These are phyloP conservation scores for Caenorhabditis sp. DNA, from an alignment of 2,888 invertebrate species.

Conservation along the genomic window DNA sequence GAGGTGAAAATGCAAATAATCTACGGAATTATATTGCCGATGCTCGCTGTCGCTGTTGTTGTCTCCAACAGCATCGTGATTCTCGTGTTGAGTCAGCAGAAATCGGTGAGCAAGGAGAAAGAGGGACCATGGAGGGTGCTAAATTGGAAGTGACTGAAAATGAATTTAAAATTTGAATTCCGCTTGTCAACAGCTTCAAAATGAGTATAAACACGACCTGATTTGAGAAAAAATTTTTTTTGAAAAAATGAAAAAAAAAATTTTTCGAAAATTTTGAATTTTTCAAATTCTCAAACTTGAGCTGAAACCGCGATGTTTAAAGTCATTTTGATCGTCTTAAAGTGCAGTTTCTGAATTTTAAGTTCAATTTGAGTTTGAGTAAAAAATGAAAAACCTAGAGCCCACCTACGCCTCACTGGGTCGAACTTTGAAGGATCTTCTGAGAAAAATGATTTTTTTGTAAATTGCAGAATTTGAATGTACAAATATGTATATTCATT, in stretches of 20 bases:
- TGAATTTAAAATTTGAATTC: not conserved
- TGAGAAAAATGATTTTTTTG: no score
- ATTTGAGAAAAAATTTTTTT: not conserved
- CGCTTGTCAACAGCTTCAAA: not conserved
- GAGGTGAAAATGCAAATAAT: conserved; percentile 69
- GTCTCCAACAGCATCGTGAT: conserved; percentile 72
- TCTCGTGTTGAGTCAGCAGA: conserved; percentile 71
- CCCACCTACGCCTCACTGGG: no score
- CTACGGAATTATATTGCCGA: conserved; percentile 71
- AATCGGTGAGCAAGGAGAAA: conserved; percentile 67
- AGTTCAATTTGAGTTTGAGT: no score
- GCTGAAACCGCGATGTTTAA: no score
- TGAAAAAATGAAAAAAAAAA: not conserved
- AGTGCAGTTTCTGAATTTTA: no score
- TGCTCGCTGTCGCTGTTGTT: conserved; percentile 70
- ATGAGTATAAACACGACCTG: no score
- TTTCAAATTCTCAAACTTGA: not conserved
- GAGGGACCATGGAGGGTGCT: no score
- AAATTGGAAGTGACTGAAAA: not conserved
- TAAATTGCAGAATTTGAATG: no score
- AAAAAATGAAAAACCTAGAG: no score
- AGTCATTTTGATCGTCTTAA: no score
- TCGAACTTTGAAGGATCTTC: no score
- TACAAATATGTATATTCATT: no score
- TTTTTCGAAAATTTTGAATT: conserved; percentile 12